phyloP scores from a whole-genome alignment of 64 coral and sea anemone species.

The Cladopsammia gracilis region DNA sequence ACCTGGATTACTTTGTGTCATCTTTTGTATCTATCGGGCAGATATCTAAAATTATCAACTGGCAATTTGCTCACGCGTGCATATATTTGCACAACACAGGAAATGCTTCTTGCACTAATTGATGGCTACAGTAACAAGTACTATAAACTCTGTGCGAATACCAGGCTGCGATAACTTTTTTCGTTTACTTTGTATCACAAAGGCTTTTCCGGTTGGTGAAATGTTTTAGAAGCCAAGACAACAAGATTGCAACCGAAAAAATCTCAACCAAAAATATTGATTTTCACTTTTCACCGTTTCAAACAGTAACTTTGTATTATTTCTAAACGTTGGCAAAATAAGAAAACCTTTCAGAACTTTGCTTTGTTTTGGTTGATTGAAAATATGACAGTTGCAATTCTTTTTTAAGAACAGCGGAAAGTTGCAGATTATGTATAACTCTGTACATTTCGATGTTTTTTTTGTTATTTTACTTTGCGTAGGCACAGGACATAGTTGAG shows the following conservation, averaged over 20 bases:
- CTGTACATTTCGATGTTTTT: too few species aligned
- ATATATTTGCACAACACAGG: slow-evolving; percentile 8
- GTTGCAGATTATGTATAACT: too few species aligned
- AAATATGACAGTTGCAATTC: too few species aligned
- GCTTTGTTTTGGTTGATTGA: too few species aligned
- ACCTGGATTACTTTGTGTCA: not conserved
- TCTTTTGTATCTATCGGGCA: not conserved
- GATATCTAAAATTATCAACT: not conserved
- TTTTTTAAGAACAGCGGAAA: too few species aligned
- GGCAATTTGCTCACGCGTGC: not conserved
- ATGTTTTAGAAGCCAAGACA: slow-evolving; percentile 2
- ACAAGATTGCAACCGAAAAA: not conserved
- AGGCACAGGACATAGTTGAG: too few species aligned
- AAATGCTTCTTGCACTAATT: not conserved
- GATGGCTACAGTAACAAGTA: not conserved
- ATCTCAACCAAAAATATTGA: not conserved
- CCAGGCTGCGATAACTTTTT: not conserved
- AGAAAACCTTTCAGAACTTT: too few species aligned
- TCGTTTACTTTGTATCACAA: slow-evolving; percentile 4
- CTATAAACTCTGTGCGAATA: not conserved
- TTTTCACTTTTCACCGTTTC: not conserved
- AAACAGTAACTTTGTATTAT: too few species aligned
- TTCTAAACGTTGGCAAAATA: too few species aligned
- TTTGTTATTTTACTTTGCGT: too few species aligned
- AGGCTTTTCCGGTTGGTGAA: slow-evolving; percentile 42